Evolutionary conservation across 1,140 invertebrate genomes (phyloP).

Genomic region (Periplaneta americana): DNA sequence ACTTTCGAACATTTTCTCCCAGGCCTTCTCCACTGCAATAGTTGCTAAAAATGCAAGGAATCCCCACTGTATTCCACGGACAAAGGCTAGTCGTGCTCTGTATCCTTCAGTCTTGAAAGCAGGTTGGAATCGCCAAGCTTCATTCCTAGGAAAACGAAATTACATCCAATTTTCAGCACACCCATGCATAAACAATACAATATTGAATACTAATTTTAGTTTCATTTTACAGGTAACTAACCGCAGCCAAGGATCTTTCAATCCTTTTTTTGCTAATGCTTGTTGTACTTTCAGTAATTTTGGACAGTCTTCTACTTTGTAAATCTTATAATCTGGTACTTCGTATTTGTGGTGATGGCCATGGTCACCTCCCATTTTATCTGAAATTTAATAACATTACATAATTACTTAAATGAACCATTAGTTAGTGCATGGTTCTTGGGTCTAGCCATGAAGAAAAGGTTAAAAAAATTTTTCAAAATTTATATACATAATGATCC

Average conservation of each 20-base stretch:
- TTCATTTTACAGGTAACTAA: slow-evolving; percentile 24
- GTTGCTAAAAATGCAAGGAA: slow-evolving; percentile 57
- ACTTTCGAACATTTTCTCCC: slow-evolving; percentile 37
- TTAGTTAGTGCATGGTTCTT: too few species aligned
- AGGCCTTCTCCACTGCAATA: slow-evolving; percentile 44
- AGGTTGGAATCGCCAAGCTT: slow-evolving; percentile 67
- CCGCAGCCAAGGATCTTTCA: slow-evolving; percentile 82
- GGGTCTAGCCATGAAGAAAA: too few species aligned
- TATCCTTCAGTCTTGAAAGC: slow-evolving; percentile 31
- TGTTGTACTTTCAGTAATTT: slow-evolving; percentile 53
- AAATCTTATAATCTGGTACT: slow-evolving; percentile 63
- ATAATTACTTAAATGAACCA: too few species aligned
- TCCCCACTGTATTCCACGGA: slow-evolving; percentile 56
- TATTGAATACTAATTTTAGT: not conserved
- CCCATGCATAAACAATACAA: not conserved
- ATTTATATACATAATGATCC: too few species aligned
- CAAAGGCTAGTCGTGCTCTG: slow-evolving; percentile 36
- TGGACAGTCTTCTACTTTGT: slow-evolving; percentile 63
- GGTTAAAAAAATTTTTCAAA: too few species aligned
- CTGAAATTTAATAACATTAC: slow-evolving; percentile 6
- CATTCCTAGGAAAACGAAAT: slow-evolving; percentile 51
- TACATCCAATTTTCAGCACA: not conserved
- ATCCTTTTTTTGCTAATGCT: slow-evolving; percentile 56
- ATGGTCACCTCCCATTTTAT: slow-evolving; percentile 46
- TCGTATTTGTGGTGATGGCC: slow-evolving; percentile 42